Percentiles rank a stretch among this genome's conserved stretches.
phyloP scores from a whole-genome alignment of 2,888 invertebrate genomes.

The Drosophila eohydei region DNA sequence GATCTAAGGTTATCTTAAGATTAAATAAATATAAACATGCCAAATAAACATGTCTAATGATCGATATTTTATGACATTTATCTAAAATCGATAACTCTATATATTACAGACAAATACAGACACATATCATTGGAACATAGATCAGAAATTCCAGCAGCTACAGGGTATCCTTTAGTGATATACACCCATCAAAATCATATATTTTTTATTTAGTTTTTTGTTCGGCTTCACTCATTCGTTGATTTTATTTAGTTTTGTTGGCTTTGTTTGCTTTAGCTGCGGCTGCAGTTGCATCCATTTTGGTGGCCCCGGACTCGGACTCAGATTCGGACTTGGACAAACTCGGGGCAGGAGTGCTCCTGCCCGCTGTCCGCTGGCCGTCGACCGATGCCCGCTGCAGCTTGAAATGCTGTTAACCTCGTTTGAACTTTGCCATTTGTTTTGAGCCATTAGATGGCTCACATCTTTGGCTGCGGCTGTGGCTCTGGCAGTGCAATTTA shows the following conservation, averaged over 20 bases:
- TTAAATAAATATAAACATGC: no score
- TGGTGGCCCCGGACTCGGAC: constrained; percentile 54
- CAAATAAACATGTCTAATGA: not conserved
- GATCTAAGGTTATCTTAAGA: not conserved
- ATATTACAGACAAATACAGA: no score
- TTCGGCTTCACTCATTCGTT: constrained; percentile 24
- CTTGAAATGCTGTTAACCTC: constrained; percentile 81
- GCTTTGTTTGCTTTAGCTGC: constrained; percentile 60
- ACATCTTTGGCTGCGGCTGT: constrained; percentile 48
- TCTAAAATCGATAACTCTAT: not conserved
- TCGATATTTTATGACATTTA: not conserved
- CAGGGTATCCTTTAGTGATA: constrained; percentile 3
- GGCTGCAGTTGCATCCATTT: constrained; percentile 70
- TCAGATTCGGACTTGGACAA: constrained; percentile 21
- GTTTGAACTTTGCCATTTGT: constrained; percentile 81
- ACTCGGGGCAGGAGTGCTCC: constrained; percentile 54
- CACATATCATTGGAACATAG: no score
- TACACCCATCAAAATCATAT: not conserved
- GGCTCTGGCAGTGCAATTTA: constrained; percentile 58
- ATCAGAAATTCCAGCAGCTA: no score
- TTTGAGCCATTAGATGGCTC: constrained; percentile 77
- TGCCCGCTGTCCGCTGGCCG: constrained; percentile 21
- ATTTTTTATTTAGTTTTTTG: constrained; percentile 13
- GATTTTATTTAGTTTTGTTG: constrained; percentile 52
- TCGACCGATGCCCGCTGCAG: constrained; percentile 26